A percentile compares a stretch with the other conserved stretches of the same genome.
These are phyloP conservation scores for Tipula confusa DNA, from an alignment of 2,888 invertebrate genomes.

Conservation along the genomic window DNA sequence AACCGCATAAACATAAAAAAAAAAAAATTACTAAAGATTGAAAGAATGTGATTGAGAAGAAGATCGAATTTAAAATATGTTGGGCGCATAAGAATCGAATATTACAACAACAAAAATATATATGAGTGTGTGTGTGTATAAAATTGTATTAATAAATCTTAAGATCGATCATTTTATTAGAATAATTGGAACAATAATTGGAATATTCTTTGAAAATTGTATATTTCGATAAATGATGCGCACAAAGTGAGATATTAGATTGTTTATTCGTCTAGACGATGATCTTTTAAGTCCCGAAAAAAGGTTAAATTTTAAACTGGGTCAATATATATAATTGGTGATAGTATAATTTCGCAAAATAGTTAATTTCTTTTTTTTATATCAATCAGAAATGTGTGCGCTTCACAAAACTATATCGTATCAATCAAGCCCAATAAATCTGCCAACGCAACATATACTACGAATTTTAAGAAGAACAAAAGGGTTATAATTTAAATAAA, in stretches of 20 bases:
- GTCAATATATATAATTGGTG: background rate
- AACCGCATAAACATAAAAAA: background rate
- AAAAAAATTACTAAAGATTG: background rate
- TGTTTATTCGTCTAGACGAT: background rate
- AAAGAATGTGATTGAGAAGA: slow-evolving; percentile 16
- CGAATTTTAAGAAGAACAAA: background rate
- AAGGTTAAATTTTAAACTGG: background rate
- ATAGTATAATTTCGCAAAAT: background rate
- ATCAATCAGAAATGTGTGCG: background rate
- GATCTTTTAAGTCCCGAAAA: background rate
- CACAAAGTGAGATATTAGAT: slow-evolving; percentile 16
- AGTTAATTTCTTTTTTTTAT: background rate
- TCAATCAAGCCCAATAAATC: background rate
- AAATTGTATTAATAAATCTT: background rate
- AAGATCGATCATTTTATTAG: slow-evolving; percentile 3
- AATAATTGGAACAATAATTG: slow-evolving; percentile 14
- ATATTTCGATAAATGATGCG: background rate
- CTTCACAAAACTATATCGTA: background rate
- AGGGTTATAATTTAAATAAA: background rate
- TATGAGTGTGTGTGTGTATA: too few relatives aligned
- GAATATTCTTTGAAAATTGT: background rate
- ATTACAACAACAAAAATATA: background rate
- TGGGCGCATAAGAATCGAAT: too few relatives aligned
- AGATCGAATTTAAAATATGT: background rate
- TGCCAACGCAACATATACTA: background rate